These are phyloP conservation scores for Nemotelus pantherinus DNA, from an alignment of 2,888 invertebrate species.

Conservation along the genomic window DNA sequence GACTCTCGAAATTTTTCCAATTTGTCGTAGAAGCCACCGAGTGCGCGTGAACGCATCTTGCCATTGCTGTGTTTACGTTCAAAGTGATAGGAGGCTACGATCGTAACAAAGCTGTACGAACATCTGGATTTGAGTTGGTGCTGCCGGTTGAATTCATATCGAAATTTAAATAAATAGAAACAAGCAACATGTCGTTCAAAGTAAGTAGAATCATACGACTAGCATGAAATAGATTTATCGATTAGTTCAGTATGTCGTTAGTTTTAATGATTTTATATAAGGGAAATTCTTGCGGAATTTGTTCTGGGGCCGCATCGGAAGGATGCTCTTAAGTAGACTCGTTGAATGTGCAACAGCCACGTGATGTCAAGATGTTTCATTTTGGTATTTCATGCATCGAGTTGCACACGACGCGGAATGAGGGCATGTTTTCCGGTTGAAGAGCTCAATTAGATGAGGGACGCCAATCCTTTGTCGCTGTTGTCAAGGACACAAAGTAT, in stretches of 20 bases:
- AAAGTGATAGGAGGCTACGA: background rate
- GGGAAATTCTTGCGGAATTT: background rate
- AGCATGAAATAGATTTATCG: background rate
- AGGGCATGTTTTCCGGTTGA: background rate
- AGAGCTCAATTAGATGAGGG: background rate
- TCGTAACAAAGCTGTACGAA: background rate
- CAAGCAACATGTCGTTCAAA: slow-evolving; percentile 17
- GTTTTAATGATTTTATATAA: background rate
- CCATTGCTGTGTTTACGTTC: slow-evolving; percentile 9
- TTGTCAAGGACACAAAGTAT: slow-evolving; percentile 3
- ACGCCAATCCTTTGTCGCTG: background rate
- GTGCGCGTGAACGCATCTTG: background rate
- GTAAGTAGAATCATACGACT: background rate
- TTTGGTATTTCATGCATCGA: background rate
- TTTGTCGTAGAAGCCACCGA: slow-evolving; percentile 5
- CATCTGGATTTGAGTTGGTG: background rate
- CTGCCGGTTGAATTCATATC: background rate
- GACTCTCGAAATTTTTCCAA: background rate
- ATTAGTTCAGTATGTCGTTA: background rate
- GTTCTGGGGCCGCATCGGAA: background rate
- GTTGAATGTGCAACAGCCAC: background rate
- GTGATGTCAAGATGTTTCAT: too few species aligned
- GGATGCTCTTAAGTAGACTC: background rate
- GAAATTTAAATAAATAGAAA: background rate
- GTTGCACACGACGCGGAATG: background rate